Evolutionary conservation across 2,113 vertebrate genomes (phyloP), one percentile per base, ranked within the genome.

Genomic region (Periophthalmodon schlosseri): DNA sequence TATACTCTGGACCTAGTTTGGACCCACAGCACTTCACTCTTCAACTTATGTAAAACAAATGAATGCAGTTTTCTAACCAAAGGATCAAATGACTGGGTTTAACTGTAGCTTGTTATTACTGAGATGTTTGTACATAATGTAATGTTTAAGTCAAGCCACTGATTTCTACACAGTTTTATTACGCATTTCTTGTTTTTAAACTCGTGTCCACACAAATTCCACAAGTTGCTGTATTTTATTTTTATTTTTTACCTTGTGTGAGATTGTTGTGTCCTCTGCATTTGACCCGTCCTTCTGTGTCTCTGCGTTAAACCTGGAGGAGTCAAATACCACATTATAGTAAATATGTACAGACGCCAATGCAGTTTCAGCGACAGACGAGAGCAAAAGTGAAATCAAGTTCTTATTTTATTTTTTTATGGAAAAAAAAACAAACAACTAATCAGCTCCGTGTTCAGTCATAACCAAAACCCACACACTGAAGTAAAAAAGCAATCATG

Each of bases 91-190:
- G 4, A 12, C 39, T 5, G 34, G 18, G 39, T 47, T 12, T 0
- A 12, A 23, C 12, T 49, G 39, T 23, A 68, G 44, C 64, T 20
- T 12, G 63, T 47, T 0, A 63, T 10, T 4, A 60, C 13, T 34
- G 9, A 28, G 1, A 49, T 71, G 36, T 68, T 20, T 68, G 44
- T 74, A 33, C 0, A 75, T 68, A 46, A 33, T 71, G 67, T 58
- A 11, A 70, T 8, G 60, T 54, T 44, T 18, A 0, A 56, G 16
- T 64, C 39, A 15, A 21, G 20, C 47, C 74, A 20, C 69, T 15
- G 68, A n/a, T 20, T 12, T 54, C 16, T 36, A 4, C 36, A 24
- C 70, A 11, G 0, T 60, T 15, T 58, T 23, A 28, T 14, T 7
- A 10, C n/a, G 2, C 8, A 21, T 63, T 6, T 33, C 28, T 33